Evolutionary conservation across 2,113 vertebrate genomes (phyloP), one percentile per base, ranked within the genome.

Genomic region (Zosterops hypoxanthus): DNA sequence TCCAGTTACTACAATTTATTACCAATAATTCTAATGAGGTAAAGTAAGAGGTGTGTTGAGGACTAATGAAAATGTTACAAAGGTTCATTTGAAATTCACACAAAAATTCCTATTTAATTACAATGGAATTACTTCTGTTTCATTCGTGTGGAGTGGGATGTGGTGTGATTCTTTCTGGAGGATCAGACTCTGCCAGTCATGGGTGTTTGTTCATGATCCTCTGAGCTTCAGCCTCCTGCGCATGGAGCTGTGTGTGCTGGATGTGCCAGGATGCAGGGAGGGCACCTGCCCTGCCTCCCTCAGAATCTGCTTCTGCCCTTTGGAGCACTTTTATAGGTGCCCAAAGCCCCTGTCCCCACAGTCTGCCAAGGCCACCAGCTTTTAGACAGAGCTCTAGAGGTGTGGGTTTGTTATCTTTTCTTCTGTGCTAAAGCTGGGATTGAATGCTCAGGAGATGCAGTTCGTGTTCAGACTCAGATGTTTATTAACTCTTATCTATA

Each of bases 11-110:
- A 92, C 65, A 95, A 96, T 96, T 97, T 97, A 97, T 97, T 97
- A 96, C 92, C 88, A 89, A 86, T 96, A 97, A 92, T 96, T 95
- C 89, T 97, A 97, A 97, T 96, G 97, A 97, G 92, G 87, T 93
- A 95, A 94, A 95, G 88, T 90, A 88, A 96, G 88, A 94, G 83
- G 68, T 94, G 41, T 92, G 86, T 86, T 92, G 95, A 92, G 93
- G 88, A 88, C 90, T 97, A 97, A 97, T 88, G 93, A 95, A 95
- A 97, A 95, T 75, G 66, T 94, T 97, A 95, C 92, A 89, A 91
- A 97, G 95, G 92, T 96, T 97, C 92, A 92, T 97, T 97, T 96
- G 95, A 66, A 97, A 95, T 90, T 95, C 83, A 75, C 79, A 86
- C 93, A 78, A 91, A 96, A 96, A 97, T 42, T 94, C 88, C 73